These are phyloP conservation scores for Polydrusus pterygomalis DNA, from an alignment of 2,888 invertebrate genomes.

Conservation along the genomic window DNA sequence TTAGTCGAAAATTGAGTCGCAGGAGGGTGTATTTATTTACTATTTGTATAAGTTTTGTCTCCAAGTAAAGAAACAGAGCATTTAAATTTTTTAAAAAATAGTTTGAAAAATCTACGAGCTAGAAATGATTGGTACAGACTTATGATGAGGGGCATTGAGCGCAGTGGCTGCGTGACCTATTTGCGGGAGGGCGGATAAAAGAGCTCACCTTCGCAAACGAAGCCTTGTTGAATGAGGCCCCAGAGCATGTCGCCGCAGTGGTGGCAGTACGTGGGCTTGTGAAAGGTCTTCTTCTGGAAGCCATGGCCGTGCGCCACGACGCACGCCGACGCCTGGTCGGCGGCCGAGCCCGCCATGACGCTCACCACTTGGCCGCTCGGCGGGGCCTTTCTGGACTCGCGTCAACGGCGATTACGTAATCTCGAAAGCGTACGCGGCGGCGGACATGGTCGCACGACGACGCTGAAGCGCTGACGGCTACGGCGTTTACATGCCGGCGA, in stretches of 20 bases:
- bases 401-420: slow-evolving; percentile 54
- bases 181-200: slow-evolving; percentile 37
- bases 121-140: background rate
- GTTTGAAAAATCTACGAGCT: background rate
- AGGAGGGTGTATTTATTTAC: slow-evolving; percentile 7
- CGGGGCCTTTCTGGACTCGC: slow-evolving; percentile 50
- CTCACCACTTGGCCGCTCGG: slow-evolving; percentile 55
- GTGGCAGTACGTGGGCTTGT: slow-evolving; percentile 99
- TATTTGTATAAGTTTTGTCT: background rate
- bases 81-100: background rate
- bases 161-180: slow-evolving; percentile 45
- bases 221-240: slow-evolving; percentile 99
- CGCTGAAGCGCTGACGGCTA: slow-evolving; percentile 46
- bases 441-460: slow-evolving; percentile 56
- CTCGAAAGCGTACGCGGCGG: slow-evolving; percentile 53
- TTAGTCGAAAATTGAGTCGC: slow-evolving; percentile 4
- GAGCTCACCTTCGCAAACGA: slow-evolving; percentile 97
- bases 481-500: slow-evolving; percentile 51
- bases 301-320: slow-evolving; percentile 89
- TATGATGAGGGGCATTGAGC: slow-evolving; percentile 3
- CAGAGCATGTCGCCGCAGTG: slow-evolving; percentile 99
- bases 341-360: slow-evolving; percentile 62
- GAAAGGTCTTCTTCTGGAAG: slow-evolving; percentile 99
- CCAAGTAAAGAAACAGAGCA: background rate
- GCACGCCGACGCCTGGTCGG: slow-evolving; percentile 64